A percentile compares a stretch with the other conserved stretches of the same genome.
Evolutionary conservation across 2,797 vertebrate genomes (phyloP).

Genomic region (Pangasius mekongensis): DNA sequence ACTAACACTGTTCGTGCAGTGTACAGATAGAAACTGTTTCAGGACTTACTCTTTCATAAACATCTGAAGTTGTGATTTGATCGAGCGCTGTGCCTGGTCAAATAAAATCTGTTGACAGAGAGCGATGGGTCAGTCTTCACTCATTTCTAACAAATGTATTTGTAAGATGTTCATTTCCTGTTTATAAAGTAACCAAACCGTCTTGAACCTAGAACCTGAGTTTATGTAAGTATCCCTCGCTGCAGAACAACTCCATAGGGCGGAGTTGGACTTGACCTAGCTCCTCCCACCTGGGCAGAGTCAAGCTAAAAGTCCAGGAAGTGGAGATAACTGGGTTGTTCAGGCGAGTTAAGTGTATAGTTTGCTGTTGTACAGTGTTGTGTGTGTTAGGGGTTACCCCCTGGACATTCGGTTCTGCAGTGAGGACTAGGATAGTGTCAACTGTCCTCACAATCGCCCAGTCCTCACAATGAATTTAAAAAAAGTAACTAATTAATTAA

Average conservation of each 20-base stretch:
- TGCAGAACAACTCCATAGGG: background rate
- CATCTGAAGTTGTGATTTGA: constrained; percentile 95
- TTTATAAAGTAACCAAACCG: background rate
- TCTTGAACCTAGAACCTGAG: background rate
- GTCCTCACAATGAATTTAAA: background rate
- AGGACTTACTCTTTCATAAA: constrained; percentile 97
- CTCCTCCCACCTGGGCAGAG: background rate
- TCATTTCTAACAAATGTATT: background rate
- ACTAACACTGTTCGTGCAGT: background rate
- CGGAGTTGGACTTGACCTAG: background rate
- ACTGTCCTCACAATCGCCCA: background rate
- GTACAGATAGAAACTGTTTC: background rate
- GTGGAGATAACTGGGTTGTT: no score
- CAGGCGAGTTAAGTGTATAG: background rate
- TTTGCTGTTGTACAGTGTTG: background rate
- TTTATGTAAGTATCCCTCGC: background rate
- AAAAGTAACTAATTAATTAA: background rate
- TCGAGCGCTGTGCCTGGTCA: constrained; percentile 96
- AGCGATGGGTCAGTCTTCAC: background rate
- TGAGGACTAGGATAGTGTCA: background rate
- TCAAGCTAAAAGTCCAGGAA: background rate
- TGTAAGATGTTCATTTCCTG: background rate
- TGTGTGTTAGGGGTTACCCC: background rate
- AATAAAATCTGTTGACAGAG: constrained; percentile 89
- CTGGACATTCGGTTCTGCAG: background rate